phyloP scores from a whole-genome alignment of 2,888 invertebrate species.

The Acanthosepion lycidas region DNA sequence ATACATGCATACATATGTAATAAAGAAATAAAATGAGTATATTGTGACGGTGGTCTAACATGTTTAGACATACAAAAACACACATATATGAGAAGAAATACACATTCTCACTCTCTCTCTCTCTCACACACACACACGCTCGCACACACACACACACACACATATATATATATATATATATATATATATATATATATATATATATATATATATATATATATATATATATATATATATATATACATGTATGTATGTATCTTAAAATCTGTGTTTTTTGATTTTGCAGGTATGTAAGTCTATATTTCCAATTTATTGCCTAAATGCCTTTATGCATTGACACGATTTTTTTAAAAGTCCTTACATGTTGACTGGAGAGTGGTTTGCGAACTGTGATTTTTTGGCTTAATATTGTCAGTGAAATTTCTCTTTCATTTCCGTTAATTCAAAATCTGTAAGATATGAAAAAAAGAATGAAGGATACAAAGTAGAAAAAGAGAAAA shows the following conservation, averaged over 20 bases:
- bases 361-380: not conserved
- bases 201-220: not conserved
- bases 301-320: conserved; percentile 11
- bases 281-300: not conserved
- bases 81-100: not conserved
- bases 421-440: conserved; percentile 33
- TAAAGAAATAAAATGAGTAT: too few species aligned
- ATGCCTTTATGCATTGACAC: not conserved
- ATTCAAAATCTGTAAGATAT: not conserved
- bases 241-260: not conserved
- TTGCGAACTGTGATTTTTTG: not conserved
- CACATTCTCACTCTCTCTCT: not conserved
- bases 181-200: not conserved
- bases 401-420: not conserved
- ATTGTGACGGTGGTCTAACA: not conserved
- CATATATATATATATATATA: not conserved
- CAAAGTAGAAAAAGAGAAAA: too few species aligned
- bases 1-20: too few species aligned
- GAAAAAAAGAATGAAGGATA: not conserved
- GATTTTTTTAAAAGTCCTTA: conserved; percentile 11
- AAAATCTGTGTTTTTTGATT: not conserved
- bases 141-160: not conserved
- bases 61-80: not conserved
- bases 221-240: conserved; percentile 33
- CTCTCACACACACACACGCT: not conserved